Evolutionary conservation across 2,797 vertebrate species (phyloP).

Genomic region (Falco concolor): DNA sequence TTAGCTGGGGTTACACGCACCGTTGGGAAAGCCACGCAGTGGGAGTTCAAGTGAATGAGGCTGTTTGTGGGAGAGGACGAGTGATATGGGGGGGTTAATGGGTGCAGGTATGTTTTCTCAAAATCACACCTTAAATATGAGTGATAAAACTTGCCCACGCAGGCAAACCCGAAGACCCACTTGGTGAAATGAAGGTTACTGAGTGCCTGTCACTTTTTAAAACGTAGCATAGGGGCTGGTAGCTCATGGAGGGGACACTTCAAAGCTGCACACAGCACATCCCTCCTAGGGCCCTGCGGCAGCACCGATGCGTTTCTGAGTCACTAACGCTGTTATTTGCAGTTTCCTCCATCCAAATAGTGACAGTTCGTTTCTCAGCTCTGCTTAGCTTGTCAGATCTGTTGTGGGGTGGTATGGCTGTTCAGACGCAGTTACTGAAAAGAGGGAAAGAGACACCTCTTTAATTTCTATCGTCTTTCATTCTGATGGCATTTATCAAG

Average conservation of each 20-base stretch:
- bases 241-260: not conserved
- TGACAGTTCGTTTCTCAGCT: conserved; percentile 29
- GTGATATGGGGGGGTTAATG: not conserved
- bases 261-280: not conserved
- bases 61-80: fast-evolving
- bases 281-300: not conserved
- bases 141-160: not conserved
- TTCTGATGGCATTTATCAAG: conserved; percentile 56
- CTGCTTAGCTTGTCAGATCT: conserved; percentile 51
- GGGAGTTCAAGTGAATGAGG: not conserved
- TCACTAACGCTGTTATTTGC: not conserved
- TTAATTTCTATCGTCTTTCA: conserved; percentile 60
- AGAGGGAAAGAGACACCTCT: not conserved
- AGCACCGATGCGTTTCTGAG: not conserved
- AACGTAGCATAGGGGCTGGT: fast-evolving
- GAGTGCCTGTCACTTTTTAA: not conserved
- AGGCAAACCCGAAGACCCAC: not conserved
- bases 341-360: not conserved
- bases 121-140: not conserved
- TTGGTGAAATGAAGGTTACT: not conserved
- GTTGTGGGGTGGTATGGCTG: not conserved
- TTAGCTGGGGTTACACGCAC: not conserved
- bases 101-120: not conserved
- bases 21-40: not conserved
- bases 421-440: conserved; percentile 27